phyloP scores from a whole-genome alignment of 30 jellyfish, hydroid and myxozoan genomes.

The Nemopilema nomurai region DNA sequence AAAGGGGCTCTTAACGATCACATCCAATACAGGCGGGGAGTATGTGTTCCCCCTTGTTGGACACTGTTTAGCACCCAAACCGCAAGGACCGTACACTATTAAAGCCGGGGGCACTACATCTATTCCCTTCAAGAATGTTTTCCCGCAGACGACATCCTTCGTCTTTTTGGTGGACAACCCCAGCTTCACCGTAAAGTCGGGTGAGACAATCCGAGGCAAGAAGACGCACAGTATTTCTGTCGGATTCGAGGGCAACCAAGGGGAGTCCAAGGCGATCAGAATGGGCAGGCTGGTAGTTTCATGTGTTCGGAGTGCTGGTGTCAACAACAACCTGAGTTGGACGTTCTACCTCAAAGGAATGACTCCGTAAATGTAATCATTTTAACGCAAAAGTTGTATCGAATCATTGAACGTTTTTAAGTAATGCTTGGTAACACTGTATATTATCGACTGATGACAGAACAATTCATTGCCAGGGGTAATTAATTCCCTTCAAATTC shows the following conservation, averaged over 20 bases:
- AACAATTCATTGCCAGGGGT: not conserved
- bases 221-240: conserved; percentile 85
- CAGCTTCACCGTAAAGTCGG: conserved; percentile 79
- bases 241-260: conserved; percentile 90
- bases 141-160: conserved; percentile 89
- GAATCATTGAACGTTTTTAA: not conserved
- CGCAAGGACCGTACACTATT: conserved; percentile 95
- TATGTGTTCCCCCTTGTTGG: conserved; percentile 92
- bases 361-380: conserved; percentile 1
- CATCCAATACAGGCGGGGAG: conserved; percentile 93
- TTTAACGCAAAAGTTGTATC: not conserved
- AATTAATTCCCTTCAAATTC: no score
- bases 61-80: conserved; percentile 91
- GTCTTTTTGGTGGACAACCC: conserved; percentile 91
- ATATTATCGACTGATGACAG: not conserved
- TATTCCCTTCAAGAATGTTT: conserved; percentile 90
- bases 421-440: not conserved
- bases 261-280: conserved; percentile 92
- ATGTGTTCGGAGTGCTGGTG: conserved; percentile 85
- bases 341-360: conserved; percentile 90
- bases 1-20: conserved; percentile 58
- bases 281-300: conserved; percentile 90
- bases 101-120: conserved; percentile 88
- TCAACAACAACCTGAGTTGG: conserved; percentile 74
- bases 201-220: conserved; percentile 92